These are phyloP conservation scores for Lasioglossum baleicum DNA, from an alignment of 1,140 invertebrate genomes.

Conservation along the genomic window DNA sequence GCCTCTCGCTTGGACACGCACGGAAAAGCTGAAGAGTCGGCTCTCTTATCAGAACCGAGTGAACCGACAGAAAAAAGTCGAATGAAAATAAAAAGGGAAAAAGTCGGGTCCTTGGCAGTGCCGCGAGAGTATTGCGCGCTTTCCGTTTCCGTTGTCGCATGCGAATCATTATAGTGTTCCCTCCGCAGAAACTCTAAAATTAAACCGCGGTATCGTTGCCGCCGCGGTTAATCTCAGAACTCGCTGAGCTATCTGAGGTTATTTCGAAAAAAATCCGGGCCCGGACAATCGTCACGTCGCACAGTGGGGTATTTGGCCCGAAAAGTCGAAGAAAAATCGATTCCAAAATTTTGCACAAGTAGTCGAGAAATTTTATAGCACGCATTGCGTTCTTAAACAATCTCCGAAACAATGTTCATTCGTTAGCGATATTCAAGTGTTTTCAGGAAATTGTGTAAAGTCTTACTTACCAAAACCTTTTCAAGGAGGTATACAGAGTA, in stretches of 20 bases:
- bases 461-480: too few relatives aligned
- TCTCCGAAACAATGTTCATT: too few relatives aligned
- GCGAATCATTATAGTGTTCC: conserved; percentile 1
- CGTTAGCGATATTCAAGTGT: too few relatives aligned
- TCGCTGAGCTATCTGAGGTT: conserved; percentile 34
- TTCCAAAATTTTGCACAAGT: too few relatives aligned
- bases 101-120: conserved; percentile 49
- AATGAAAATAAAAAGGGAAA: not conserved
- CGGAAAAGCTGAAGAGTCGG: not conserved
- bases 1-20: not conserved
- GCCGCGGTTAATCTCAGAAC: conserved; percentile 2
- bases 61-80: conserved; percentile 23
- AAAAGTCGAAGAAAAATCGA: too few relatives aligned
- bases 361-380: too few relatives aligned
- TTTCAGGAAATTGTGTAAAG: too few relatives aligned
- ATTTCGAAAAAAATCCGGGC: conserved; percentile 10
- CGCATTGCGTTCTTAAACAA: too few relatives aligned
- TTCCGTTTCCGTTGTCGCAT: conserved; percentile 23
- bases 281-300: too few relatives aligned
- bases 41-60: not conserved
- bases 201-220: conserved; percentile 7
- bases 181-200: conserved; percentile 16
- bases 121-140: not conserved
- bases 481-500: too few relatives aligned
- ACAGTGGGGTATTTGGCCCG: too few relatives aligned